These are phyloP conservation scores for Coelopa pilipes DNA, from an alignment of 2,888 invertebrate genomes.

Conservation along the genomic window DNA sequence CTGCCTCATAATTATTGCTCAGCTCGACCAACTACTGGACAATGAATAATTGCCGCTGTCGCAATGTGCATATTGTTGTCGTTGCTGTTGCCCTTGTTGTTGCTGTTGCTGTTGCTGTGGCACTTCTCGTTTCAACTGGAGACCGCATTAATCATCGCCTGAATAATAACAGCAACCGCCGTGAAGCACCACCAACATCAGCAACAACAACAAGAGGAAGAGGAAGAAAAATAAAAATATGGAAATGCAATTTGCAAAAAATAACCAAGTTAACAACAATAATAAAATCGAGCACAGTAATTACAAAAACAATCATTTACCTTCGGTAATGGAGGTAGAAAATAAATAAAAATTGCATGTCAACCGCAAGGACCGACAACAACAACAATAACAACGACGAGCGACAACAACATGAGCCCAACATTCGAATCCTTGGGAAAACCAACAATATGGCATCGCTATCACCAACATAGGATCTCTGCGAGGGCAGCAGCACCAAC, in stretches of 20 bases:
- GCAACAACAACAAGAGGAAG: neutral
- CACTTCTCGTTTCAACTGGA: neutral
- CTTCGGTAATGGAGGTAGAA: neutral
- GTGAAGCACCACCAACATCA: neutral
- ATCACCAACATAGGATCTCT: conserved; percentile 4
- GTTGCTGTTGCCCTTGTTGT: neutral
- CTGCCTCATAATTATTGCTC: neutral
- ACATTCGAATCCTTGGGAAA: neutral
- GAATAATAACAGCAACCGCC: conserved; percentile 11
- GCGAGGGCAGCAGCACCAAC: neutral
- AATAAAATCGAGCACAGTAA: too few species aligned
- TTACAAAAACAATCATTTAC: too few species aligned
- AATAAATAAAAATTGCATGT: conserved; percentile 25
- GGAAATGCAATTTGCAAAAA: too few species aligned
- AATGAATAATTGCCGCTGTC: conserved; percentile 5
- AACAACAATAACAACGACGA: neutral
- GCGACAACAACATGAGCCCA: neutral
- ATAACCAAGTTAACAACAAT: too few species aligned
- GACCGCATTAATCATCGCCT: conserved; percentile 29
- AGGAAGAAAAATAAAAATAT: too few species aligned
- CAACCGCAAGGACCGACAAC: neutral
- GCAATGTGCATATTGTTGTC: neutral
- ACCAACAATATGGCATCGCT: neutral
- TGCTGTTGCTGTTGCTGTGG: too few species aligned
- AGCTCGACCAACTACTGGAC: neutral